Evolutionary conservation across 2,113 vertebrate genomes (phyloP).

Genomic region (Saimiri boliviensis): DNA sequence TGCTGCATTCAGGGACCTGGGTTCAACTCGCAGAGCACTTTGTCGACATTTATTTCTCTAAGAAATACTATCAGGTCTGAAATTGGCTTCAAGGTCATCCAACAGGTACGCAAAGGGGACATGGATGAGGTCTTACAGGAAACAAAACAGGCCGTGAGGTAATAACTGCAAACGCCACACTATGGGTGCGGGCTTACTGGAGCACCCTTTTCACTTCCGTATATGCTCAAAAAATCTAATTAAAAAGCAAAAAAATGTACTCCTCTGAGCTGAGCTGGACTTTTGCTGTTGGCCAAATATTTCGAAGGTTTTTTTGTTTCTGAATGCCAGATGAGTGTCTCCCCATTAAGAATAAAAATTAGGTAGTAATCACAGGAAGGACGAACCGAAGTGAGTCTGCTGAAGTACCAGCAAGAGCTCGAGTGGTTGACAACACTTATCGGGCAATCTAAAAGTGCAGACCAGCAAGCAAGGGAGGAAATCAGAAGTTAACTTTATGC

Average conservation of each 20-base stretch:
- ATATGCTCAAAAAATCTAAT: neutral
- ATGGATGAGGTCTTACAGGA: neutral
- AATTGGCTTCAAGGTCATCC: neutral
- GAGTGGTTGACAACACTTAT: neutral
- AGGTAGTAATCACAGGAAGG: neutral
- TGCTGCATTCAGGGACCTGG: neutral
- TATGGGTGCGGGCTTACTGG: neutral
- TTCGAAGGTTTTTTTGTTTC: neutral
- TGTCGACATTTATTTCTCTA: neutral
- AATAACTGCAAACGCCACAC: neutral
- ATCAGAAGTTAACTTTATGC: neutral
- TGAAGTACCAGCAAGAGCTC: neutral
- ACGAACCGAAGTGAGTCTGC: neutral
- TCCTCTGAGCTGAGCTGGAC: neutral
- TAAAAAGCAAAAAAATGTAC: neutral
- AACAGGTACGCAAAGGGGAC: neutral
- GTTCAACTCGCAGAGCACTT: neutral
- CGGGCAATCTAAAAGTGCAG: neutral
- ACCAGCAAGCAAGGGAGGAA: neutral
- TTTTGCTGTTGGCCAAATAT: neutral
- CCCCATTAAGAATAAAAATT: neutral
- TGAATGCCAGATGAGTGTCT: neutral
- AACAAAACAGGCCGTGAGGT: neutral
- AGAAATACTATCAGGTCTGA: neutral
- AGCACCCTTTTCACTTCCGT: neutral